phyloP scores from a whole-genome alignment of 2,797 vertebrate species.

The Pitangus sulphuratus region DNA sequence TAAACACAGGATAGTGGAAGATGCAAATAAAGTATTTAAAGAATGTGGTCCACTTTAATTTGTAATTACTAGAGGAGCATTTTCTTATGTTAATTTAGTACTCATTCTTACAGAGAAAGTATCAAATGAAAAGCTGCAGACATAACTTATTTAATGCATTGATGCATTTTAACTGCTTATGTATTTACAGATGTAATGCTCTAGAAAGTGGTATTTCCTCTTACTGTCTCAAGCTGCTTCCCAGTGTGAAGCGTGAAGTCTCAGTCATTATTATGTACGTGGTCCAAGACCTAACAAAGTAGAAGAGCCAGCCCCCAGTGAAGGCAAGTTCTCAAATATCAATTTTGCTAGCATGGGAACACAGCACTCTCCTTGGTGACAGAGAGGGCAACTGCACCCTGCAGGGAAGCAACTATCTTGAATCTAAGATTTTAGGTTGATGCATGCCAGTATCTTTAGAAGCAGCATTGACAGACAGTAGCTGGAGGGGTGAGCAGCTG shows the following conservation, averaged over 20 bases:
- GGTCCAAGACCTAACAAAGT: neutral
- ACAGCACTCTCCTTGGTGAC: slow-evolving; percentile 48
- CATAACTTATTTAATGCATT: neutral
- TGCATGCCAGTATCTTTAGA: slow-evolving; percentile 52
- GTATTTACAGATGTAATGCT: neutral
- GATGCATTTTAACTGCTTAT: neutral
- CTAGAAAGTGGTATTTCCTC: neutral
- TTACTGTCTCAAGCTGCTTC: neutral
- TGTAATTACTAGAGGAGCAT: neutral
- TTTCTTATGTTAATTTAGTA: neutral
- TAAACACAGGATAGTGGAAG: neutral
- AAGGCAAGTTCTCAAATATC: neutral
- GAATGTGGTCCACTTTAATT: neutral
- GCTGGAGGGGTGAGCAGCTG: slow-evolving; percentile 66
- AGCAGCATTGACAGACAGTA: slow-evolving; percentile 53
- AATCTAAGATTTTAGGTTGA: slow-evolving; percentile 55
- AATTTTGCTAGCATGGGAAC: neutral
- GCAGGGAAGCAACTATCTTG: slow-evolving; percentile 47
- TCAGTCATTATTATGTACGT: neutral
- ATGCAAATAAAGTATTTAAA: neutral
- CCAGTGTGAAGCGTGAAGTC: neutral
- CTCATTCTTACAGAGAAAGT: neutral
- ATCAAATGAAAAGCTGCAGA: neutral
- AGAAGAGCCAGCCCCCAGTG: neutral
- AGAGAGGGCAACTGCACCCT: slow-evolving; percentile 50